These are phyloP conservation scores for Limnephilus rhombicus DNA, from an alignment of 2,888 invertebrate species.

Conservation along the genomic window DNA sequence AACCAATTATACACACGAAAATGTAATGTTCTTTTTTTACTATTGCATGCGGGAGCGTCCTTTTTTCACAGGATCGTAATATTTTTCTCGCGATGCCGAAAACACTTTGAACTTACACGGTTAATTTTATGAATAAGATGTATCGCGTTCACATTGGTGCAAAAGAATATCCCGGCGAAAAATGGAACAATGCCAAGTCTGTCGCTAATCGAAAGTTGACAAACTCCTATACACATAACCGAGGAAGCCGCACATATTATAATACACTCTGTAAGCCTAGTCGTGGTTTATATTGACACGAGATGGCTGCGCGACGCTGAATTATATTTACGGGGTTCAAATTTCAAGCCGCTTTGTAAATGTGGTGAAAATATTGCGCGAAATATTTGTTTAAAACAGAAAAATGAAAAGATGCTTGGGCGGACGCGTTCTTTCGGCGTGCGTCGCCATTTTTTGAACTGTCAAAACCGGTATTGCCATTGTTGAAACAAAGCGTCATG, in stretches of 20 bases:
- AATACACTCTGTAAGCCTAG: constrained; percentile 42
- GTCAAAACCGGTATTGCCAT: constrained; percentile 54
- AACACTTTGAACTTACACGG: constrained; percentile 9
- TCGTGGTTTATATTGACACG: constrained; percentile 3
- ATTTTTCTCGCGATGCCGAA: not conserved
- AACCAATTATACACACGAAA: constrained; percentile 17
- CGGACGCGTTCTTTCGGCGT: constrained; percentile 42
- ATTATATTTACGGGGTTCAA: not conserved
- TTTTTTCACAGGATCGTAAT: constrained; percentile 18
- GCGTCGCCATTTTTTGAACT: constrained; percentile 62
- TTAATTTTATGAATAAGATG: constrained; percentile 27
- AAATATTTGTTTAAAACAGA: constrained; percentile 5
- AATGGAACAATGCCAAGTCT: constrained; percentile 59
- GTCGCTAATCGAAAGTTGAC: constrained; percentile 48
- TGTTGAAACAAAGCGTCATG: constrained; percentile 22
- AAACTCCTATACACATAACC: constrained; percentile 52
- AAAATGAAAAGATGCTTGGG: constrained; percentile 39
- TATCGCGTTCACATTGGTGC: constrained; percentile 36
- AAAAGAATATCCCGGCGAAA: constrained; percentile 45
- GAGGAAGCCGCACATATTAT: constrained; percentile 30
- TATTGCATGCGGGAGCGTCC: constrained; percentile 37
- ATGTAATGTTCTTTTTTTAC: constrained; percentile 13
- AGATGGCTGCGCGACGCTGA: not conserved
- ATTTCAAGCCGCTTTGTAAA: not conserved
- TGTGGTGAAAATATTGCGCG: constrained; percentile 22